Base-by-base conservation (phyloP, 2,113 vertebrate genomes). In the Solenodon paradoxus region DNA sequence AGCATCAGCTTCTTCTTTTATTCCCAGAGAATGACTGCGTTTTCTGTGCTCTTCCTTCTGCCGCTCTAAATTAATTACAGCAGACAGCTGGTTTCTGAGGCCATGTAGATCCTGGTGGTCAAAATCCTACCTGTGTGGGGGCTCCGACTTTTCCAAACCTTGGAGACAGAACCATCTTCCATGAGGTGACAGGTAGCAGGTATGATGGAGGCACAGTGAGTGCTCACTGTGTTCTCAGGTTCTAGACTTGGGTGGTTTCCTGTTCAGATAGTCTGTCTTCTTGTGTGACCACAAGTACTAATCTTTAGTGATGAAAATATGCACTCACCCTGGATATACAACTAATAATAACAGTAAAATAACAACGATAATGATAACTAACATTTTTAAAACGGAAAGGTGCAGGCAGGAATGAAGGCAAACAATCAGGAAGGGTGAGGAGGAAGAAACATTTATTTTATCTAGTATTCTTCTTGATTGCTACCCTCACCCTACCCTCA, bases 301-400 rank as follows among this genome's bases (percentile, higher is more conserved):
- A 47, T 49, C 30, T 92, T 79, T 80, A 57, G 17, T 63, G 64
- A 69, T 38, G 59, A 79, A 93, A 87, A 90, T 42, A 64, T 17
- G 49, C 4, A 51, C 13, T 59, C 86, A 24, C 15, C 11, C 28
- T 92, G 74, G 45, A 63, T 35, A 66, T 51, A 57, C 20, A n/a
- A 30, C 85, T 22, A 40, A n/a, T 49, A 72, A 30, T 20, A 74
- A 51, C 40, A 9, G 0, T 38, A 74, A 93, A 64, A 42, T 82
- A 81, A 91, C 15, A 35, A 28, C 3, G 16, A 51, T 72, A 20
- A 71, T 35, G 20, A 66, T 40, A 28, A n/a, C n/a, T n/a, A n/a
- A n/a, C n/a, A n/a, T n/a, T n/a, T n/a, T n/a, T n/a, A n/a, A n/a
- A n/a, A n/a, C n/a, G n/a, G n/a, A n/a, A n/a, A n/a, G n/a, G n/a